Evolutionary conservation across 2,113 vertebrate species (phyloP).

Genomic region (Paraplagusia blochii): DNA sequence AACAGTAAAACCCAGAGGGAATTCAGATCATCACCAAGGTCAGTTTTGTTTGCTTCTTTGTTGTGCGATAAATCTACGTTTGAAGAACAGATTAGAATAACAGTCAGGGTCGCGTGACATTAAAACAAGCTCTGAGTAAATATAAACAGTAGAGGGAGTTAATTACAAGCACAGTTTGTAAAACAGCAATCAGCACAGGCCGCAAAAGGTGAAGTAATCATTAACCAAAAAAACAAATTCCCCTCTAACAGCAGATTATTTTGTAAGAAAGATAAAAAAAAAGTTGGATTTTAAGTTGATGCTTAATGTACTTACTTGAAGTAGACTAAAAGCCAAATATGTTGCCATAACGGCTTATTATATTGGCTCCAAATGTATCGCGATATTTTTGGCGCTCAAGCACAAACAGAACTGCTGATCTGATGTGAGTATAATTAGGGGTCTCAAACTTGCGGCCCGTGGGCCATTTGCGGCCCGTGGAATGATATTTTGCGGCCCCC

Average conservation of each 20-base stretch:
- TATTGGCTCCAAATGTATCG: no score
- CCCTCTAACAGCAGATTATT: constrained; percentile 66
- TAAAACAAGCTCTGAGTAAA: constrained; percentile 1
- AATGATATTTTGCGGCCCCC: no score
- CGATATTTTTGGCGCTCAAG: no score
- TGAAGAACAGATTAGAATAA: constrained; percentile 29
- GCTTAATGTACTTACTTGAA: no score
- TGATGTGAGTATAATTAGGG: no score
- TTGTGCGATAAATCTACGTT: constrained; percentile 1
- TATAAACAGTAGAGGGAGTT: background rate
- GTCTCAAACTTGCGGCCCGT: no score
- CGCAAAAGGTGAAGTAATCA: constrained; percentile 73
- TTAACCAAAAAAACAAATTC: constrained; percentile 67
- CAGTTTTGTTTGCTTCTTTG: constrained; percentile 37
- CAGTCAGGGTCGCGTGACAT: constrained; percentile 9
- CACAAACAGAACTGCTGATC: no score
- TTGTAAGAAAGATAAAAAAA: constrained; percentile 54
- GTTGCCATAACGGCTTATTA: no score
- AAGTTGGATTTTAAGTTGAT: constrained; percentile 41
- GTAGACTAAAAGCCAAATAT: no score
- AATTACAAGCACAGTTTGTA: constrained; percentile 48
- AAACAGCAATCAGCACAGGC: constrained; percentile 65
- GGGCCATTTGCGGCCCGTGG: no score
- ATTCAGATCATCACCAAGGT: constrained; percentile 46
- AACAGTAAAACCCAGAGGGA: constrained; percentile 37